A percentile compares a stretch with the other conserved stretches of the same genome.
phyloP scores from a whole-genome alignment of 2,797 vertebrate genomes.

The Heterohyrax brucei region DNA sequence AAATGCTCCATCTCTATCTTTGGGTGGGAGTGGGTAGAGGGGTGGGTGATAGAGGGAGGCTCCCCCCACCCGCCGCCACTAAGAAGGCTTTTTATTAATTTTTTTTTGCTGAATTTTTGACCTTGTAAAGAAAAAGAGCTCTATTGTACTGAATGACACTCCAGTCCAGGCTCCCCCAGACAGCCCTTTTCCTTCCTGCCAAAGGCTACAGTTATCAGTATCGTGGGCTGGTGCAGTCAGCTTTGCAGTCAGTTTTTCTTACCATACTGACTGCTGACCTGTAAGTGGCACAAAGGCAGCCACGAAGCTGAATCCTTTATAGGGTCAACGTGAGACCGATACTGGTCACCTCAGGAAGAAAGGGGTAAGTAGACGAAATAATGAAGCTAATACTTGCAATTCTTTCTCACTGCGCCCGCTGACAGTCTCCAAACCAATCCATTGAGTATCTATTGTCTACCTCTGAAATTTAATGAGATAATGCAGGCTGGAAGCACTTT shows the following conservation, averaged over 20 bases:
- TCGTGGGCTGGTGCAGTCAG: constrained; percentile 82
- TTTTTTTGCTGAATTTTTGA: constrained; percentile 83
- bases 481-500: not conserved
- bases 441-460: constrained; percentile 32
- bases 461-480: constrained; percentile 58
- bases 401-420: constrained; percentile 71
- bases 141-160: constrained; percentile 64
- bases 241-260: constrained; percentile 87
- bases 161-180: constrained; percentile 58
- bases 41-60: not conserved
- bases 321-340: constrained; percentile 74
- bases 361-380: constrained; percentile 77
- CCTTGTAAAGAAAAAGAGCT: constrained; percentile 76
- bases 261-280: constrained; percentile 84
- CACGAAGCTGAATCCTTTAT: constrained; percentile 74
- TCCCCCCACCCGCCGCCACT: not conserved
- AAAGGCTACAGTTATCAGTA: constrained; percentile 81
- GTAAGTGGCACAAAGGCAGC: constrained; percentile 85
- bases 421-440: constrained; percentile 38
- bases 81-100: constrained; percentile 81
- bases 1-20: constrained; percentile 57
- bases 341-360: constrained; percentile 79
- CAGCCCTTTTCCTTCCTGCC: constrained; percentile 82
- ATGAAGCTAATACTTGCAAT: constrained; percentile 80
- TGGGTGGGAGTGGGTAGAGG: not conserved